Conservation (phyloP, 2,888 invertebrate genomes). For the Drosophila algonquin region DNA sequence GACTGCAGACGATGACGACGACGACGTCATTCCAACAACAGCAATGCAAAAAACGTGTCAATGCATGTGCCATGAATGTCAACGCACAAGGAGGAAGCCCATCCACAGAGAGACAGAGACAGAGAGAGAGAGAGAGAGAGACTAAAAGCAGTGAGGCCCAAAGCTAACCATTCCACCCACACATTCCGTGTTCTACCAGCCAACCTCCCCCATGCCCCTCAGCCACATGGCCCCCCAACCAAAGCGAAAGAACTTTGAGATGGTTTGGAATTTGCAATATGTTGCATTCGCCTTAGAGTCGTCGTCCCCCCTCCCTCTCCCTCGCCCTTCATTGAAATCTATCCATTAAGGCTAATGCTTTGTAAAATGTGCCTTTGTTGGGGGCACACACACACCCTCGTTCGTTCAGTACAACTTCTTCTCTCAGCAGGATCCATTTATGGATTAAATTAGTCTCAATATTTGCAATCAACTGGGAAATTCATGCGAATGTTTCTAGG, state of each 20-base stretch:
- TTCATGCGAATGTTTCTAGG: not conserved
- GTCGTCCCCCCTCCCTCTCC: not conserved
- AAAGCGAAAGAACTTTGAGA: conserved; percentile 8
- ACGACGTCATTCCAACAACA: conserved; percentile 23
- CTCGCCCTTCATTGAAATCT: not conserved
- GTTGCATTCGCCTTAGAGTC: conserved; percentile 2
- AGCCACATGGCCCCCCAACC: not conserved
- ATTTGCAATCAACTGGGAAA: not conserved
- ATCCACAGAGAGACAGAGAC: not conserved
- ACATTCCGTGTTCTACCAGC: not conserved
- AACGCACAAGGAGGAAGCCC: conserved; percentile 43
- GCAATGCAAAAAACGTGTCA: conserved; percentile 64
- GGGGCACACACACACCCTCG: not conserved
- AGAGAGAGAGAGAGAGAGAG: not conserved
- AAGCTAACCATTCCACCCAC: conserved; percentile 1
- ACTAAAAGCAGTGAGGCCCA: conserved; percentile 7
- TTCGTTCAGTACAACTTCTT: not conserved
- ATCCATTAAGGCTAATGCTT: conserved; percentile 5
- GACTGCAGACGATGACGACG: conserved; percentile 9
- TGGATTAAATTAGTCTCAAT: not conserved
- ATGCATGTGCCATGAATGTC: conserved; percentile 72
- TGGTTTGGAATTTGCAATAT: conserved; percentile 19
- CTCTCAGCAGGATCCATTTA: not conserved
- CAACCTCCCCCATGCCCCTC: not conserved
- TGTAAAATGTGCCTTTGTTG: conserved; percentile 1